phyloP scores from a whole-genome alignment of 1,140 invertebrate species.

The Lucilia sericata region DNA sequence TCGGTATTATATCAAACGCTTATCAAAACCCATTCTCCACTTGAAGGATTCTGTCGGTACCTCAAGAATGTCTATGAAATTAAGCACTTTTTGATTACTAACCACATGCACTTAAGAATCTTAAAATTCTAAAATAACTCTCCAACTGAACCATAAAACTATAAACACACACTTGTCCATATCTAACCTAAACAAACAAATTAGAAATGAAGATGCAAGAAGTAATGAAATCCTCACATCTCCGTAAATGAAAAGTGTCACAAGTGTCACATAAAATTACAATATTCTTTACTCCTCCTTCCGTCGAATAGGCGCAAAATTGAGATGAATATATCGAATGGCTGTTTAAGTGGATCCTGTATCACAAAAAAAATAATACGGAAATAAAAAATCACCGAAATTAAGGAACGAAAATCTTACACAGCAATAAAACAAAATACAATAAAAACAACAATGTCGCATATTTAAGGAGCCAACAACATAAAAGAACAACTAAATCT shows the following conservation, averaged over 20 bases:
- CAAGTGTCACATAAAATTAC: neutral
- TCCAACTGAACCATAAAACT: neutral
- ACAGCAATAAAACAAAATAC: neutral
- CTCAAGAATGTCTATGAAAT: too few relatives aligned
- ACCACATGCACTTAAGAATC: too few relatives aligned
- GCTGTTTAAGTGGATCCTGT: neutral
- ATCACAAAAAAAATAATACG: neutral
- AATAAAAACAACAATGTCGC: neutral
- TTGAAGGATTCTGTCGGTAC: too few relatives aligned
- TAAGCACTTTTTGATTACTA: too few relatives aligned
- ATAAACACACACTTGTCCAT: neutral
- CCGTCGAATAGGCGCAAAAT: neutral
- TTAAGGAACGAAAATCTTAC: neutral
- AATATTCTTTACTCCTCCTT: neutral
- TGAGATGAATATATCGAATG: neutral
- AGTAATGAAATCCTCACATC: neutral
- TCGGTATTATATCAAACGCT: too few relatives aligned
- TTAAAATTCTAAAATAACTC: too few relatives aligned
- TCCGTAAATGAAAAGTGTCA: neutral
- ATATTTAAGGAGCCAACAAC: neutral
- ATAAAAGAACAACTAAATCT: neutral
- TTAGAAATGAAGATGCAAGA: neutral
- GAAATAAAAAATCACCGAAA: slow-evolving; percentile 20
- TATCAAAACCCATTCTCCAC: too few relatives aligned
- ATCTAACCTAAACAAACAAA: neutral